Conservation (phyloP, 2,797 vertebrate species). For the Odontamblyopus lacepedii region DNA sequence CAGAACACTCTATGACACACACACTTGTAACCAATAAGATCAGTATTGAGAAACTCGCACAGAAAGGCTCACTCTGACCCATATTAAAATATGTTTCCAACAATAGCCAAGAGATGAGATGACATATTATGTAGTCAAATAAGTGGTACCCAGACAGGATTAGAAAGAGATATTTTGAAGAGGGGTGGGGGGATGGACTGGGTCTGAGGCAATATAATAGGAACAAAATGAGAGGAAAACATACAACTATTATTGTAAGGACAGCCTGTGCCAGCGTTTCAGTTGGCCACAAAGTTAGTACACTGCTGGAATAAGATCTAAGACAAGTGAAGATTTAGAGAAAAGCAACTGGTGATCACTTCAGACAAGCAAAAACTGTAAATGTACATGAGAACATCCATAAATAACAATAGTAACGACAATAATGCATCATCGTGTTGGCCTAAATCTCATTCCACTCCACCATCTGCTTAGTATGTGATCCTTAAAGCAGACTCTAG, state of each 20-base stretch:
- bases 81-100: conserved; percentile 47
- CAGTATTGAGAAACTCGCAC: conserved; percentile 62
- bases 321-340: not conserved
- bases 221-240: conserved; percentile 25
- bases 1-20: conserved; percentile 72
- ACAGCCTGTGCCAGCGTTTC: not conserved
- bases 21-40: conserved; percentile 75
- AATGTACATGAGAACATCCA: not conserved
- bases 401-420: conserved; percentile 9
- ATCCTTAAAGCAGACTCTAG: conserved; percentile 48
- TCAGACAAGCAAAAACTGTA: conserved; percentile 1
- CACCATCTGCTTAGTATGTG: conserved; percentile 36
- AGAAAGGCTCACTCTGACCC: conserved; percentile 49
- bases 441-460: conserved; percentile 56
- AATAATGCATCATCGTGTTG: conserved; percentile 50
- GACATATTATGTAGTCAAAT: conserved; percentile 41
- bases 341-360: too few species aligned
- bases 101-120: conserved; percentile 40
- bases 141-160: conserved; percentile 63
- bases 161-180: conserved; percentile 47
- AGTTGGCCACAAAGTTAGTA: not conserved
- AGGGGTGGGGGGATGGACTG: not conserved
- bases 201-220: conserved; percentile 3
- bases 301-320: not conserved
- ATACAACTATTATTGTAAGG: conserved; percentile 9